Percentiles rank a stretch among this genome's conserved stretches.
These are phyloP conservation scores for Yponomeuta evonymella DNA, from an alignment of 2,888 invertebrate genomes.

Conservation along the genomic window DNA sequence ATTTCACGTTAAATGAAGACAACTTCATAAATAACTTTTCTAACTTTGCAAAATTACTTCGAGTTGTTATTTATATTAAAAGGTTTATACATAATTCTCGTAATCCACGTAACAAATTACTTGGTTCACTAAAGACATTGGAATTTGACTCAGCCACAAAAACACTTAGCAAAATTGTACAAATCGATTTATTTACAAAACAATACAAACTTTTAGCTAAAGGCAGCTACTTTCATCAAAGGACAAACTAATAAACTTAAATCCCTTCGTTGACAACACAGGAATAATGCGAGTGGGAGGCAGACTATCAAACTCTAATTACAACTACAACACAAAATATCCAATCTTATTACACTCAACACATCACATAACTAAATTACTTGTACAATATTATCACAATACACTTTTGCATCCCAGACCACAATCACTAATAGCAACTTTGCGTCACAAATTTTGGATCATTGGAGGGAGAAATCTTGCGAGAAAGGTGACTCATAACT, in stretches of 20 bases:
- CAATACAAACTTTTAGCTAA: neutral
- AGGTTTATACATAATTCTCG: conserved; percentile 1
- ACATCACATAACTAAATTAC: conserved; percentile 17
- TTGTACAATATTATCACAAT: conserved; percentile 19
- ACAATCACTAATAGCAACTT: conserved; percentile 18
- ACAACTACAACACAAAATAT: conserved; percentile 19
- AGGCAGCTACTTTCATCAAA: neutral
- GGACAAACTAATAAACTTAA: conserved; percentile 14
- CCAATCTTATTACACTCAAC: conserved; percentile 20
- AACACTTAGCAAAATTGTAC: conserved; percentile 5
- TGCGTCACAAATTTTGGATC: conserved; percentile 19
- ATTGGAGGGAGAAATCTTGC: conserved; percentile 15
- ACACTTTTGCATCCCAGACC: conserved; percentile 20
- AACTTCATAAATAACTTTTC: conserved; percentile 1
- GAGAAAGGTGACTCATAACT: conserved; percentile 14
- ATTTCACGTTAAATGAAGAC: neutral
- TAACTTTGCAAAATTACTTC: neutral
- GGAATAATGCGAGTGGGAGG: conserved; percentile 21
- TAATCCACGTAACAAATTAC: conserved; percentile 4
- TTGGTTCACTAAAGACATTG: neutral
- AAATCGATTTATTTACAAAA: conserved; percentile 2
- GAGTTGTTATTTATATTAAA: neutral
- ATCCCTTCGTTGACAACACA: conserved; percentile 17
- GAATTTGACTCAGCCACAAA: conserved; percentile 1
- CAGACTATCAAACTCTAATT: conserved; percentile 19